Evolutionary conservation across 2,888 invertebrate species (phyloP).

Genomic region (Tenodera sinensis): DNA sequence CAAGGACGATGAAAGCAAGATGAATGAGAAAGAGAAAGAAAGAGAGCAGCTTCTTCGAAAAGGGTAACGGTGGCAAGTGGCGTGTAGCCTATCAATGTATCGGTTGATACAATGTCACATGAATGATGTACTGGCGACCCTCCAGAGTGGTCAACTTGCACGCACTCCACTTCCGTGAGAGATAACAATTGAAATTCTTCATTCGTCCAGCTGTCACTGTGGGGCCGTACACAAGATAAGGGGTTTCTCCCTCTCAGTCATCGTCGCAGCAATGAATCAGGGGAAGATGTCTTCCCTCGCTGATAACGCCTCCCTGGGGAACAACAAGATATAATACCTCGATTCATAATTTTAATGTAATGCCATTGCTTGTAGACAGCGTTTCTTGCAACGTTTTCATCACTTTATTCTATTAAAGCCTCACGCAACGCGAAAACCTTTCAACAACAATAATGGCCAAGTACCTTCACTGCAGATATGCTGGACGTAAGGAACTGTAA

Average conservation of each 20-base stretch:
- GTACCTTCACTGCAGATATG: no score
- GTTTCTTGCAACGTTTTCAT: neutral
- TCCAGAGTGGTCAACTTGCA: neutral
- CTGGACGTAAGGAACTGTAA: no score
- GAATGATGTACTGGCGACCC: neutral
- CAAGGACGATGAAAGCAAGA: neutral
- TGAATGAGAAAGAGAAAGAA: neutral
- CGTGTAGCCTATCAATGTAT: neutral
- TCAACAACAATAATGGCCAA: no score
- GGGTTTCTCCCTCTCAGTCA: neutral
- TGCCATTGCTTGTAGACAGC: neutral
- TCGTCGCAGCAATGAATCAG: conserved; percentile 12
- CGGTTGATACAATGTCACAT: neutral
- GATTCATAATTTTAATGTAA: conserved; percentile 3
- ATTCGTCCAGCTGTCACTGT: conserved; percentile 25
- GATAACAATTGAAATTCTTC: conserved; percentile 27
- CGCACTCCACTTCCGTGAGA: conserved; percentile 5
- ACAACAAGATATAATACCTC: neutral
- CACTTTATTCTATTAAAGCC: neutral
- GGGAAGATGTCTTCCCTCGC: neutral
- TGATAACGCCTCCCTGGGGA: neutral
- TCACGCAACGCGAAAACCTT: neutral
- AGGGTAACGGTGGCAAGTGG: neutral
- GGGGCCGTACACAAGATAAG: neutral
- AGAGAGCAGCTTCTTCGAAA: neutral